Base-by-base conservation (phyloP, 1,140 invertebrate genomes). In the Nylanderia fulva region DNA sequence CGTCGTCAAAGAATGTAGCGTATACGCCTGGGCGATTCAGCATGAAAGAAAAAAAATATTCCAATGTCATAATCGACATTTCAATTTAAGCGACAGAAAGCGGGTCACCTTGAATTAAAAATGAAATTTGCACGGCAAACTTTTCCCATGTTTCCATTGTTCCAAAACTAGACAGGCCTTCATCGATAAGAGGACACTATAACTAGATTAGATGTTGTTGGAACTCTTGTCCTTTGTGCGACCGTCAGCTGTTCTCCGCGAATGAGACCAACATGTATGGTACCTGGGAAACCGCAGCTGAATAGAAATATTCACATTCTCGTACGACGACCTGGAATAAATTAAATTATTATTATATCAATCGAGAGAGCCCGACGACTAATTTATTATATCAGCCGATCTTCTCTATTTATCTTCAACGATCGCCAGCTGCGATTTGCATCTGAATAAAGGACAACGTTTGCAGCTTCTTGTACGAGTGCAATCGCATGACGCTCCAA, bases 1-100 rank as follows among this genome's bases (percentile, higher is more conserved):
- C 52, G 48, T 74, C 27, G 39, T 56, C 76, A 45, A n/a, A 64
- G 87, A 88, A 82, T 88, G 69, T 74, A 56, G 56, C 63, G 60
- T 69, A n/a, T n/a, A 66, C 66, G 56, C 15, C 36, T 13, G 18
- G 48, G 56, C 66, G 56, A 87, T 85, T 79, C 58, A 24, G 36
- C 52, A 54, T 58, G 29, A 63, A 63, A 75, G 61, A 75, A 83
- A 21, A 45, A 54, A 15, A 36, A 39, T 33, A 21, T 58, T 2
- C 56, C n/a, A 68, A 18, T 79, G 21, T 9, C 45, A 15, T 69
- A 68, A 79, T 79, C 75, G 29, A 21, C 36, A 39, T 54, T 9
- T 13, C 36, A 13, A 76, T 15, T 27, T 2, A 48, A 56, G 4
- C 39, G 29, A 63, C 3, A n/a, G 48, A 39, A 48, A 64, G 39